Base-by-base conservation (phyloP, 2,797 vertebrate genomes). In the Micropoecilia bifurca region DNA sequence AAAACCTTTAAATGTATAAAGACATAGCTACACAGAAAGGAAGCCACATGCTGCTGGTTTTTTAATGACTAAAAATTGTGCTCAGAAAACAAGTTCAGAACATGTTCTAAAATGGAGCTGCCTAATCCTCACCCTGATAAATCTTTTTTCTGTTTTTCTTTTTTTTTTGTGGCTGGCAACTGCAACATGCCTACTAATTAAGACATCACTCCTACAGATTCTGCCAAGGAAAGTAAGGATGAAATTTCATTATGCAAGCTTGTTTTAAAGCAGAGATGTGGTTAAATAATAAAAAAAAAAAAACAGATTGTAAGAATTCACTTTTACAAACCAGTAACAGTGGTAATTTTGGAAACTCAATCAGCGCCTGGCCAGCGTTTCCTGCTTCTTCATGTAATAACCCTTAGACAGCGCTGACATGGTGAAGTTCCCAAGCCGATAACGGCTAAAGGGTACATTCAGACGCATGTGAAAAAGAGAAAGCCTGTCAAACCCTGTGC, bases 281-380 rank as follows among this genome's bases (percentile, higher is more conserved):
- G 88, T 84, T 74, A 76, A 63, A 80, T 73, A 59, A 59, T 86
- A 91, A 91, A 85, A 33, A 33, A 33, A 33, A 33, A 1, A 1
- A 33, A 33, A 33, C 33, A 48, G 66, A 33, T 55, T 74, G 80
- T 89, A 80, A 73, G 4, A 74, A 77, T 80, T 76, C 41, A 36
- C 59, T 79, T 89, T 91, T 86, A 92, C 84, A 86, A 86, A 87
- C 33, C 71, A 77, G 82, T 66, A 74, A 84, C 41, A 81, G 80
- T 30, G 66, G 75, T 12, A 71, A 81, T 82, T 89, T 84, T 91
- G 88, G 83, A 90, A 92, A 92, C 82, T 80, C 68, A 80, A 86
- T 93, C 89, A 89, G 50, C 46, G 16, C 45, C 2, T 86, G 90
- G 87, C 87, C 83, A 33, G 1, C 18, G 50, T 13, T n/a, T 75